Base-by-base conservation (phyloP, 2,113 vertebrate species). In the Centropus bengalensis region DNA sequence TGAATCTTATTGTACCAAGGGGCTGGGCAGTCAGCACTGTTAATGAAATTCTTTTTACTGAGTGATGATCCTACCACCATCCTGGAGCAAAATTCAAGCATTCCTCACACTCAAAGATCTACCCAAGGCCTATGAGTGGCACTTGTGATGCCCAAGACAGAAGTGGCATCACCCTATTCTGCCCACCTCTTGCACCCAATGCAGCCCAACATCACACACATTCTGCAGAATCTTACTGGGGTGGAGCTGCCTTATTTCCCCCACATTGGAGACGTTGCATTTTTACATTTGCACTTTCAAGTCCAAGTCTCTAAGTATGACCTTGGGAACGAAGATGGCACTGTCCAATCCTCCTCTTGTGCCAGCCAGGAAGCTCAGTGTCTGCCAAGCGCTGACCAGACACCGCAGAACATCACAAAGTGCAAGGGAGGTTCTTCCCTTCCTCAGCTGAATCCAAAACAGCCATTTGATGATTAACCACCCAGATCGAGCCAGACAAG, bases 381-480 rank as follows among this genome's bases (percentile, higher is more conserved):
- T 86, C 73, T 89, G 91, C 94, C 95, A 94, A 86, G 68, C 7
- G 0, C 71, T 22, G 1, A 49, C 63, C 88, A 67, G 89, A 81
- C 71, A 55, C 67, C 0, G 7, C 75, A 62, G 78, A 76, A 63
- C 88, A 82, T 18, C 82, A 5, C 66, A 3, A 88, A 91, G 79
- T 28, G 42, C 85, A 36, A 38, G 60, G 56, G 13, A 90, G 73
- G 40, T 30, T 38, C 85, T 91, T 66, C 56, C 56, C 75, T 66
- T 68, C 62, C 44, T 24, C 8, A 0, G 21, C 66, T 64, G 1
- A 85, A 83, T 94, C 91, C 94, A 86, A 78, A 70, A 23, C 24
- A 60, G 56, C 81, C 89, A 95, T 97, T 92, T 93, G 92, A 93
- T 95, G 94, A 94, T 95, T 88, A 95, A 94, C 64, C 44, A 32